Conservation (phyloP, 2,888 invertebrate genomes). For the Drosophila emarginata region DNA sequence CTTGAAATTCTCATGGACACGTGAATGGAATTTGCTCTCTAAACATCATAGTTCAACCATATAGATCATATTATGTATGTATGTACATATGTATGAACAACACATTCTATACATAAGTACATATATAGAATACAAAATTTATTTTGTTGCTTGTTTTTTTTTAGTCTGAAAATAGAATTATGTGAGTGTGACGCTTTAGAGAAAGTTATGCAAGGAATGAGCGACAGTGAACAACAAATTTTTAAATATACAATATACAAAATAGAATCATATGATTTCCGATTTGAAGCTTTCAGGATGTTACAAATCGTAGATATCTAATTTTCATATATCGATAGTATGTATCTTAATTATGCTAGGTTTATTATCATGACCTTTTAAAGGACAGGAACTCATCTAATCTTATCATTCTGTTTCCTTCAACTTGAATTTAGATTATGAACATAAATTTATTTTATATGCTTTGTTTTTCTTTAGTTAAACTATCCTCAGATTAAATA, state of each 20-base stretch:
- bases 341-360: neutral
- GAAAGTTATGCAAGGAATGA: conserved; percentile 35
- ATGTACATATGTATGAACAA: neutral
- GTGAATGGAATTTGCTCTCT: conserved; percentile 34
- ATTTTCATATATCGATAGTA: neutral
- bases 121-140: conserved; percentile 18
- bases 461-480: neutral
- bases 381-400: neutral
- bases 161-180: conserved; percentile 44
- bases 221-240: conserved; percentile 15
- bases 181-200: conserved; percentile 21
- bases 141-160: neutral
- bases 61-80: neutral
- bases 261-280: neutral
- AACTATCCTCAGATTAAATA: conserved; percentile 1
- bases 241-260: conserved; percentile 2
- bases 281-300: neutral
- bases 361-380: neutral
- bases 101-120: neutral
- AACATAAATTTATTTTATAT: neutral
- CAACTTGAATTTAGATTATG: neutral
- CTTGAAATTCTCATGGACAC: conserved; percentile 22
- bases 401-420: neutral
- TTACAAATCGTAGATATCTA: too few species aligned
- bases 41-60: conserved; percentile 9